Evolutionary conservation across 2,113 vertebrate genomes (phyloP).

Genomic region (Mus pahari): DNA sequence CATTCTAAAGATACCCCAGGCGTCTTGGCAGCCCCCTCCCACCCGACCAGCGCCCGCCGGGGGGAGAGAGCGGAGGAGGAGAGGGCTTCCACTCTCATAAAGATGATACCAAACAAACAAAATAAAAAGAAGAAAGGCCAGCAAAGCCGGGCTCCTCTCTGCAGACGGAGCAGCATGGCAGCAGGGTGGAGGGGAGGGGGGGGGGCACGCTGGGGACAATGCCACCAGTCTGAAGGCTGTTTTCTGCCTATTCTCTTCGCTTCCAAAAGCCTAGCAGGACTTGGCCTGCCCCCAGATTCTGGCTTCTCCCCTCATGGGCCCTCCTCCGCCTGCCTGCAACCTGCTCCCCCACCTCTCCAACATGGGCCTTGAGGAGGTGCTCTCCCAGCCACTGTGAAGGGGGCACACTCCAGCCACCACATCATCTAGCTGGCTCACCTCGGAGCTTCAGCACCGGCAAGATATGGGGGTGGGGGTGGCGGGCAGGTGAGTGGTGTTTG

Average conservation of each 20-base stretch:
- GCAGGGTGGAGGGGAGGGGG: not conserved
- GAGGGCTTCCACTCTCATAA: conserved; percentile 52
- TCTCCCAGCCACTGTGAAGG: not conserved
- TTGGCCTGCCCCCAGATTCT: conserved; percentile 73
- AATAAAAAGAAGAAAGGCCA: conserved; percentile 62
- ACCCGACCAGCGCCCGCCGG: conserved; percentile 59
- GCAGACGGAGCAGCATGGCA: conserved; percentile 64
- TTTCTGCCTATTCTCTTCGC: conserved; percentile 72
- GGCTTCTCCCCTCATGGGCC: conserved; percentile 61
- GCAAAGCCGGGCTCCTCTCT: conserved; percentile 60
- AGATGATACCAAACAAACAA: conserved; percentile 53
- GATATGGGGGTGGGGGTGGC: not conserved
- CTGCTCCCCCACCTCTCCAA: not conserved
- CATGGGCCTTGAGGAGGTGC: not conserved
- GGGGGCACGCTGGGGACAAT: conserved; percentile 65
- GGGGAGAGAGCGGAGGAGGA: conserved; percentile 23
- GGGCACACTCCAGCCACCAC: not conserved
- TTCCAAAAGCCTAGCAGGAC: conserved; percentile 78
- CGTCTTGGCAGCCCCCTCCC: conserved; percentile 63
- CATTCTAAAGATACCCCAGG: conserved; percentile 67
- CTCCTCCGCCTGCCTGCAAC: conserved; percentile 58
- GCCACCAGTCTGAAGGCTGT: conserved; percentile 49
- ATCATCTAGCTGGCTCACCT: not conserved
- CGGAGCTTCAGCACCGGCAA: not conserved
- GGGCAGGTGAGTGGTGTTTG: not conserved